A percentile compares a stretch with the other conserved stretches of the same genome.
These are phyloP conservation scores for Oithona nana DNA, from an alignment of 2,888 invertebrate genomes.

Conservation along the genomic window DNA sequence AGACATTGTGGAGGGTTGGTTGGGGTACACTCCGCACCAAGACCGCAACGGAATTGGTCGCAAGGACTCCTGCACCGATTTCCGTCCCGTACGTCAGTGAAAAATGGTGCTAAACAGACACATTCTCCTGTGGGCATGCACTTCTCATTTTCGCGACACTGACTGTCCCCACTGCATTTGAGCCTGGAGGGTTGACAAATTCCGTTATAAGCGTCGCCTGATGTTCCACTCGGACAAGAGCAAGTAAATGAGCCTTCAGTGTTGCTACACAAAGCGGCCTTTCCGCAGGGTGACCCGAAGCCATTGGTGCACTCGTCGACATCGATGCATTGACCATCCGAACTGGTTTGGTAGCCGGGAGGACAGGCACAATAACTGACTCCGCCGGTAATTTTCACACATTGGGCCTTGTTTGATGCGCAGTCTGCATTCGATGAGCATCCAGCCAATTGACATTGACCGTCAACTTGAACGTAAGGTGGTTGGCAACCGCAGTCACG, in stretches of 20 bases:
- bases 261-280: conserved; percentile 69
- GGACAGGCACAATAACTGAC: conserved; percentile 86
- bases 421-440: conserved; percentile 36
- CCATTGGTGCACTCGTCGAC: conserved; percentile 63
- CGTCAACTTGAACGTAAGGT: conserved; percentile 62
- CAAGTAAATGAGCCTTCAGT: conserved; percentile 58
- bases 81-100: conserved; percentile 56
- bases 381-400: conserved; percentile 68
- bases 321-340: conserved; percentile 49
- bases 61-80: conserved; percentile 82
- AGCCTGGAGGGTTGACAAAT: conserved; percentile 68
- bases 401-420: conserved; percentile 62
- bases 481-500: conserved; percentile 55
- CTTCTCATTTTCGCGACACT: conserved; percentile 67
- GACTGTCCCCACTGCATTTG: conserved; percentile 57
- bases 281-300: conserved; percentile 53
- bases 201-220: conserved; percentile 62
- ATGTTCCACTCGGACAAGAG: conserved; percentile 58
- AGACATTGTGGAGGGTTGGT: conserved; percentile 69
- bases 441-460: conserved; percentile 63
- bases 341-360: conserved; percentile 53
- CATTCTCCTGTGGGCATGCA: conserved; percentile 70
- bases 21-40: conserved; percentile 72
- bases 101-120: conserved; percentile 74
- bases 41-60: conserved; percentile 69